Conservation (phyloP, 2,113 vertebrate species). For the Microcebus tavaratra region DNA sequence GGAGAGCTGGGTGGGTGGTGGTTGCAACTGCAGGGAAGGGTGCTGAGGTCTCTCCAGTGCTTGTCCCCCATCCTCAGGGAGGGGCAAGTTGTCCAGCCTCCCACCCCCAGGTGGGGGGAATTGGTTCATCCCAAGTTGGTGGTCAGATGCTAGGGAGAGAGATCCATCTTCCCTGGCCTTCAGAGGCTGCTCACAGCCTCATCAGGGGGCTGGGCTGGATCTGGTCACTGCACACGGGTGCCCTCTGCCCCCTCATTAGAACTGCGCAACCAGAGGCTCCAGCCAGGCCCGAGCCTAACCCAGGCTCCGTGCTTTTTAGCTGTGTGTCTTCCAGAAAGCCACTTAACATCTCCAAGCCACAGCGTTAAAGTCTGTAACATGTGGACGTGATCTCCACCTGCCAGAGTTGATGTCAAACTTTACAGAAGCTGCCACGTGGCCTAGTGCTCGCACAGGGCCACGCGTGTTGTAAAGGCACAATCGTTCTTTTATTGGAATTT, state of each 20-base stretch:
- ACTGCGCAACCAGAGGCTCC: not conserved
- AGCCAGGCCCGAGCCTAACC: not conserved
- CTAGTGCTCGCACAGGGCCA: not conserved
- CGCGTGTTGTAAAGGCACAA: fast-evolving
- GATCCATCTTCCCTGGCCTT: not conserved
- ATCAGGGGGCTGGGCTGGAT: not conserved
- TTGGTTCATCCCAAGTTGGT: not conserved
- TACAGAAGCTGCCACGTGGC: not conserved
- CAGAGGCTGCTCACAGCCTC: not conserved
- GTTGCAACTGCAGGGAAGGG: not conserved
- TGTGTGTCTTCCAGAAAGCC: not conserved
- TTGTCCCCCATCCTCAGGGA: not conserved
- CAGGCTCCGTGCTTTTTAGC: not conserved
- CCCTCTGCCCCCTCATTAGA: not conserved
- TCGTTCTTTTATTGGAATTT: not conserved
- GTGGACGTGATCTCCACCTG: not conserved
- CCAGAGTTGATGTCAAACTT: not conserved
- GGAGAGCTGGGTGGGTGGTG: not conserved
- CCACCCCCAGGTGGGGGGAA: not conserved
- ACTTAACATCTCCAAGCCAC: not conserved
- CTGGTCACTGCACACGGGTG: fast-evolving
- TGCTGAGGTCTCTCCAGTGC: not conserved
- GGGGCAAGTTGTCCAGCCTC: too few species aligned
- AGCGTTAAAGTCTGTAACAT: not conserved
- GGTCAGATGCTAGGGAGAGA: not conserved